phyloP scores from a whole-genome alignment of 2,797 vertebrate genomes.

The Squalus acanthias region DNA sequence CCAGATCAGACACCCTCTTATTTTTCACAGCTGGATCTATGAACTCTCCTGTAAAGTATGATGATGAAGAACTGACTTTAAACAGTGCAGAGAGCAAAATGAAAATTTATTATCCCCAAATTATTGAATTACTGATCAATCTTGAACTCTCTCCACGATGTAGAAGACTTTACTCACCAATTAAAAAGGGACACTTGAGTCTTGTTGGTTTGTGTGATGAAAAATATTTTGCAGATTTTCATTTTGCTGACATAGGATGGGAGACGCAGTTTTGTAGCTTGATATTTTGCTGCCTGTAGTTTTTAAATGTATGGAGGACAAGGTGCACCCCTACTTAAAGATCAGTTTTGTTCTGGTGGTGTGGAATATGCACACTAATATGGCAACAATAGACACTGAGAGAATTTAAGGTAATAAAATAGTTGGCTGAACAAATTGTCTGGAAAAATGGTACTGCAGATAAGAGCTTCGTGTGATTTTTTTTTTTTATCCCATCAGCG shows the following conservation, averaged over 20 bases:
- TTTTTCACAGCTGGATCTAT: background rate
- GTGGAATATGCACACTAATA: background rate
- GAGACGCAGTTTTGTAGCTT: background rate
- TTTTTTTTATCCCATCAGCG: background rate
- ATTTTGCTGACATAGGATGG: background rate
- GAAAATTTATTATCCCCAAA: background rate
- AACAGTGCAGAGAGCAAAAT: background rate
- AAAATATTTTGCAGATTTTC: too few species aligned
- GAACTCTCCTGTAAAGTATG: background rate
- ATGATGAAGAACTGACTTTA: background rate
- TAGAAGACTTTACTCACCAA: background rate
- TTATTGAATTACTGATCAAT: background rate
- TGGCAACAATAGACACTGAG: background rate
- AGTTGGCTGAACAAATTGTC: background rate
- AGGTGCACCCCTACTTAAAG: background rate
- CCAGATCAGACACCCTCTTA: too few species aligned
- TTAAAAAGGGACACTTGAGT: background rate
- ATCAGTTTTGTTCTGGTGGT: background rate
- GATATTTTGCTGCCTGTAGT: background rate
- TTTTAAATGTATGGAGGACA: background rate
- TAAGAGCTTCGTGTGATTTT: background rate
- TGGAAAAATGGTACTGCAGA: background rate
- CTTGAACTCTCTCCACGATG: too few species aligned
- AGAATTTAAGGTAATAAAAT: background rate
- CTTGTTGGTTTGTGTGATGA: too few species aligned